Evolutionary conservation across 37 sponge, comb jelly and placozoan genomes (phyloP), one percentile per base, ranked within the genome.

Genomic region (Mnemiopsis leidyi): DNA sequence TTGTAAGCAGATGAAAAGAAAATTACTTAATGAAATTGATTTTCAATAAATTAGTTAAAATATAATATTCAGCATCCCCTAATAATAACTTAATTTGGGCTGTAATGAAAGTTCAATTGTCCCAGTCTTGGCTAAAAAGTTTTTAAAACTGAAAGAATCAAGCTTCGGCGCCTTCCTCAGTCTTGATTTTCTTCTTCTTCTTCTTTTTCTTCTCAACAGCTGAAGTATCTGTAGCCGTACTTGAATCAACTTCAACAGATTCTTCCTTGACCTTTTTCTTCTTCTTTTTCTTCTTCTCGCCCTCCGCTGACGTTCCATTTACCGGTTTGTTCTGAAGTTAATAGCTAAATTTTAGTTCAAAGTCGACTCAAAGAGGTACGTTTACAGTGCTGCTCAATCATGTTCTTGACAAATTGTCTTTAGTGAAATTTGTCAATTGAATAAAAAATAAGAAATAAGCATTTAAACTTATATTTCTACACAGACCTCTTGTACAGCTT

Each of bases 161-260:
- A 3, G 73, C 73, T 69, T 69, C 93, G n/a, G 32, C 92, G 0
- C 24, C 29, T 28, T 16, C 24, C 35, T 92, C 94, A 31, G n/a
- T 92, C 33, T 94, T 79, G 7, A 93, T 88, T 29, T 92, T 85
- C 83, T 93, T 82, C 93, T 95, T 95, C 26, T 93, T 83, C 69
- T 94, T 95, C 93, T 94, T 94, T 28, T 32, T 31, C 68, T 33
- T 36, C 68, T 92, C 69, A 3, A 29, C 32, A 69, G 92, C 32
- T 31, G 92, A 25, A 7, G 69, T 92, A 3, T 40, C 92, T 92
- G 69, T 21, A 20, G 85, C 2, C 3, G 85, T 26, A 9, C 23
- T n/a, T 83, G 23, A 7, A 18, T 21, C 38, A 20, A 25, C 39
- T 9, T 9, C 38, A 1, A 29, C 92, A 5, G 32, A 20, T 28